phyloP scores from a whole-genome alignment of 2,888 invertebrate species.

The Molorchus minor region DNA sequence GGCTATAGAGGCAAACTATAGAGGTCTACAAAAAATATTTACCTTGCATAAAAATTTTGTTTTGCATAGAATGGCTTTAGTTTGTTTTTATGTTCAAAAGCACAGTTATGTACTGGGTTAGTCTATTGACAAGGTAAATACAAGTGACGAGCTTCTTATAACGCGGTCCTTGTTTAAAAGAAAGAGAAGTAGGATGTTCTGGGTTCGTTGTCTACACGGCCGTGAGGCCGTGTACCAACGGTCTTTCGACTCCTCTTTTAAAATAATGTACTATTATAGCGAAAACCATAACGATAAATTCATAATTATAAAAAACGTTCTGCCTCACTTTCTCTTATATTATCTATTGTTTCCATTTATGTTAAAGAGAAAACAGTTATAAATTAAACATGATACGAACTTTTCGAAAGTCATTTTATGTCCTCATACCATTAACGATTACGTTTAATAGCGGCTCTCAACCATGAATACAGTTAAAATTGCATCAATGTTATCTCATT shows the following conservation, averaged over 20 bases:
- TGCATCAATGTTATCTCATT: background rate
- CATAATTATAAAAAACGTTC: background rate
- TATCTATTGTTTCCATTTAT: background rate
- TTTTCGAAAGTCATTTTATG: background rate
- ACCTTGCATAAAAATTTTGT: slow-evolving; percentile 16
- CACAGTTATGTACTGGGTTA: background rate
- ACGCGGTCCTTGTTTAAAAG: background rate
- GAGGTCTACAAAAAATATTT: slow-evolving; percentile 10
- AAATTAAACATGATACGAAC: background rate
- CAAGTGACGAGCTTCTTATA: slow-evolving; percentile 3
- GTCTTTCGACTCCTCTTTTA: slow-evolving; percentile 19
- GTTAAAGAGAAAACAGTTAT: slow-evolving; percentile 10
- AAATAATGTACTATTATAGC: background rate
- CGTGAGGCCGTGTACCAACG: no score
- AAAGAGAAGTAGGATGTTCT: slow-evolving; percentile 2
- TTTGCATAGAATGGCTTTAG: background rate
- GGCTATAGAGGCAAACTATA: slow-evolving; percentile 31
- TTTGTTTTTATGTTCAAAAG: background rate
- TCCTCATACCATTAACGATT: no score
- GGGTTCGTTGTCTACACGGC: slow-evolving; percentile 22
- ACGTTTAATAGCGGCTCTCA: background rate
- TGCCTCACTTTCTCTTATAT: slow-evolving; percentile 17
- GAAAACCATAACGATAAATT: background rate
- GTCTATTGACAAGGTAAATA: background rate
- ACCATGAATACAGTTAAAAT: slow-evolving; percentile 8